These are phyloP conservation scores for Ptychodera flava DNA, from an alignment of 35 echinoderm and acorn worm species.

Conservation along the genomic window DNA sequence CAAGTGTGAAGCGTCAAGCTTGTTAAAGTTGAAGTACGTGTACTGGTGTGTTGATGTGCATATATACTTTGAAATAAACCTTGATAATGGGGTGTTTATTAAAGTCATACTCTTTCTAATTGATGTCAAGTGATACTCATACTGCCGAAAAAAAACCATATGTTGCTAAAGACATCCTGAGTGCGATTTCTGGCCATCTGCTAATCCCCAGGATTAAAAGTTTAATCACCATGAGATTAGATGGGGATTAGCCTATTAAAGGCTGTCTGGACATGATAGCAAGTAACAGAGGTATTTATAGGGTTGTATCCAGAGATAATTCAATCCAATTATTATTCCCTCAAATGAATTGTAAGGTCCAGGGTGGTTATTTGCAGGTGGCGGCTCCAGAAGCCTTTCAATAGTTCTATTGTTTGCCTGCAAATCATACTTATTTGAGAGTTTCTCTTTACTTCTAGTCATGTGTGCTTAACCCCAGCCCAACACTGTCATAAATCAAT, in stretches of 20 bases:
- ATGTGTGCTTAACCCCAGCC: neutral
- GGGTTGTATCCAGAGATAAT: neutral
- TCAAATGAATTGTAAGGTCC: neutral
- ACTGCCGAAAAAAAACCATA: too few relatives aligned
- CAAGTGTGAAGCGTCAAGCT: too few relatives aligned
- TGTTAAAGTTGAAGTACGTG: too few relatives aligned
- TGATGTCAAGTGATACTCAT: too few relatives aligned
- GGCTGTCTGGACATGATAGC: neutral
- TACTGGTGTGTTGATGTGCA: too few relatives aligned
- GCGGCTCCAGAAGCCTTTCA: neutral
- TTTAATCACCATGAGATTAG: neutral
- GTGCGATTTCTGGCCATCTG: too few relatives aligned
- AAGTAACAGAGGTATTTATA: neutral
- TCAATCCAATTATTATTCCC: neutral
- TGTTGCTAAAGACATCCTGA: too few relatives aligned
- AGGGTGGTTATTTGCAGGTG: neutral
- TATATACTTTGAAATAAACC: too few relatives aligned
- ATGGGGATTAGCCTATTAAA: neutral
- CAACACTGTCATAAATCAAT: neutral
- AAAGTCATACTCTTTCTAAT: too few relatives aligned
- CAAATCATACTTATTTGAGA: neutral
- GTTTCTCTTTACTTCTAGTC: neutral
- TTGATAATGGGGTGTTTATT: too few relatives aligned
- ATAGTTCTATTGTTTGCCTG: neutral
- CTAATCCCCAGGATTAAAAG: neutral